phyloP scores from a whole-genome alignment of 2,797 vertebrate genomes.

The Poeciliopsis turneri region DNA sequence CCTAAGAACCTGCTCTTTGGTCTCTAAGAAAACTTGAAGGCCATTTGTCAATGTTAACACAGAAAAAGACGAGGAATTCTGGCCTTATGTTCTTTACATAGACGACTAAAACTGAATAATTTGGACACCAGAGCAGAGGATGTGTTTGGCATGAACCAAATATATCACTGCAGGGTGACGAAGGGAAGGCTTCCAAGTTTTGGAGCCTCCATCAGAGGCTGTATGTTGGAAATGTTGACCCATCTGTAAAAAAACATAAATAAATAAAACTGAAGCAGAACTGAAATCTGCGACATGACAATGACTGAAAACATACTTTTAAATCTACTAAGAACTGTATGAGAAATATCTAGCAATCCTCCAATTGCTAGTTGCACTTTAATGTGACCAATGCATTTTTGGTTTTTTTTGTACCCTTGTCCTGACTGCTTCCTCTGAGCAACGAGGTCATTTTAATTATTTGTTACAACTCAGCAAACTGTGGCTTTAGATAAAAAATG shows the following conservation, averaged over 20 bases:
- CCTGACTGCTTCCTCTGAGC: not conserved
- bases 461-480: not conserved
- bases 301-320: not conserved
- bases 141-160: not conserved
- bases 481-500: not conserved
- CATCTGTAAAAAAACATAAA: not conserved
- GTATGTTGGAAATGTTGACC: not conserved
- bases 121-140: not conserved
- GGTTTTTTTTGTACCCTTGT: not conserved
- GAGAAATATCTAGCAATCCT: not conserved
- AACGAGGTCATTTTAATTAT: not conserved
- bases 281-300: not conserved
- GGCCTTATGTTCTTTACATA: not conserved
- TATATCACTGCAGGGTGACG: not conserved
- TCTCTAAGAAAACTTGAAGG: not conserved
- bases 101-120: not conserved
- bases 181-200: not conserved
- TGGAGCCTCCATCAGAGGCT: not conserved
- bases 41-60: not conserved
- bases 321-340: not conserved
- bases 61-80: not conserved
- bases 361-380: not conserved
- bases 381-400: not conserved
- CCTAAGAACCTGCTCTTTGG: not conserved
- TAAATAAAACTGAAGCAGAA: not conserved